These are phyloP conservation scores for Coracopsis vasa DNA, from an alignment of 2,113 vertebrate species.

Conservation along the genomic window DNA sequence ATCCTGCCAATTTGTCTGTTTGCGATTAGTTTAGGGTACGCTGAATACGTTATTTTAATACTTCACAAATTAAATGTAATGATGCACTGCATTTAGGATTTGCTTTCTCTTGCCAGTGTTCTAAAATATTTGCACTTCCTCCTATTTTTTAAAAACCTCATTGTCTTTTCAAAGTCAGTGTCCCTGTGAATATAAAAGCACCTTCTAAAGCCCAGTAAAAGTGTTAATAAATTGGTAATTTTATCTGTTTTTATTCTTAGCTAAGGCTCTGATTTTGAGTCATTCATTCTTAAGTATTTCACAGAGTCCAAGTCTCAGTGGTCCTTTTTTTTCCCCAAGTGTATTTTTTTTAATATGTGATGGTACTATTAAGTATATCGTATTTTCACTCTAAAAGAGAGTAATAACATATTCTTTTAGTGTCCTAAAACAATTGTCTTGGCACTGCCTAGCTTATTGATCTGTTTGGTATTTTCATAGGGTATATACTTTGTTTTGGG, in stretches of 20 bases:
- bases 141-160: neutral
- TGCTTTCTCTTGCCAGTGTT: neutral
- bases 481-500: neutral
- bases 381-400: neutral
- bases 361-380: neutral
- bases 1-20: neutral
- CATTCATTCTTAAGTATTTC: neutral
- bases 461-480: constrained; percentile 7
- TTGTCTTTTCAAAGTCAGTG: neutral
- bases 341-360: neutral
- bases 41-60: neutral
- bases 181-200: neutral
- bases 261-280: neutral
- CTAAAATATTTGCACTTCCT: neutral
- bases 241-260: neutral
- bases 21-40: neutral
- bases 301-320: neutral
- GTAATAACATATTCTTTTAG: neutral
- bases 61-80: neutral
- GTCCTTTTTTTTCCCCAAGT: accelerated
- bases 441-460: neutral
- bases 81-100: neutral
- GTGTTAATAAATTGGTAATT: neutral
- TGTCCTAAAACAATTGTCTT: constrained; percentile 9
- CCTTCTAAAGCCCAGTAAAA: neutral